Base-by-base conservation (phyloP, 2,888 invertebrate genomes). In the Tricholauxania praeusta region DNA sequence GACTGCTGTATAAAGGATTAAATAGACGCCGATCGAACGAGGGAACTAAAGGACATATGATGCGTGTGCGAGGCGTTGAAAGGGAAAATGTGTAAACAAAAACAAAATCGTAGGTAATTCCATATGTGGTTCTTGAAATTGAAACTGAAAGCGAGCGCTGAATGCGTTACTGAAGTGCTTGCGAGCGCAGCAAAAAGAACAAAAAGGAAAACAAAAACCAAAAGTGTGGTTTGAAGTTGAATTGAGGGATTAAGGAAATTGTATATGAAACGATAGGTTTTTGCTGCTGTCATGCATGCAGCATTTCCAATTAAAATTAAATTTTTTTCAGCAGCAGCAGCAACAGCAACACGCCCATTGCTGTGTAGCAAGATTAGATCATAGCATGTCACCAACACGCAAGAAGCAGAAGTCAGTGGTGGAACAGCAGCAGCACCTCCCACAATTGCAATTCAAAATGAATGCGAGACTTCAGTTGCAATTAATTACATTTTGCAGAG, bases 271-370 rank as follows among this genome's bases (percentile, higher is more conserved):
- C n/a, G 28, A 64, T 2, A 51, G 32, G 15, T 52, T 52, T 57
- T n/a, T 57, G 57, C 19, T n/a, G 19, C 14, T 63, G 39, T 49
- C 19, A 63, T 28, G n/a, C 60, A 19, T 28, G 32, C 64, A 14
- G 28, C 22, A 52, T 51, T 51, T 51, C 48, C 47, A 67, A 67
- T 67, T 67, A 55, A 67, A 67, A 17, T 53, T n/a, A 22, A 22
- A 49, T 28, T 17, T 28, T 22, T 17, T 39, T 39, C 6, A 39
- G 39, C 39, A 39, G n/a, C 64, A 19, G 49, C 12, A 15, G 15
- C 2, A 22, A 14, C 1, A n/a, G n/a, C n/a, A 22, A 64, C 64
- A 64, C 51, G 64, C 64, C 64, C 49, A 49, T 51, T 19, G 28
- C 51, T 19, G 19, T 22, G 51, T 10, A 39, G 39, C 39, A 10